These are phyloP conservation scores for Hiodon tergisus DNA, from an alignment of 2,113 vertebrate genomes.

Conservation along the genomic window DNA sequence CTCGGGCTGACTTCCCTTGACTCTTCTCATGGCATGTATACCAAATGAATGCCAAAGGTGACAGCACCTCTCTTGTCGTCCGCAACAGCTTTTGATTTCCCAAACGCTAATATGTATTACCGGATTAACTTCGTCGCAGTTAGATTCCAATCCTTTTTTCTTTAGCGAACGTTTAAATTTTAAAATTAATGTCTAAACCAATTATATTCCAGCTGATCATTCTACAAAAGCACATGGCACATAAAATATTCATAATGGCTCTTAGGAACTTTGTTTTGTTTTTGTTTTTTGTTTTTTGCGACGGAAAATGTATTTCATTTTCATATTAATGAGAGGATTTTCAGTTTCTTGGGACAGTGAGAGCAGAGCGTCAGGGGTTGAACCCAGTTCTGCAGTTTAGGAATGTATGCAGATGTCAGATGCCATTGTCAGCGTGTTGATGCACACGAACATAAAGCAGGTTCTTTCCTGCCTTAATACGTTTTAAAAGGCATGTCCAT, in stretches of 20 bases:
- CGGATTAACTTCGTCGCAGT: slow-evolving; percentile 51
- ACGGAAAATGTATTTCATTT: slow-evolving; percentile 46
- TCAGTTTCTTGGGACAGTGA: slow-evolving; percentile 26
- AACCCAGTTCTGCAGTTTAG: slow-evolving; percentile 20
- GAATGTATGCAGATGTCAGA: slow-evolving; percentile 15
- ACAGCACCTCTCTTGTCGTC: slow-evolving; percentile 45
- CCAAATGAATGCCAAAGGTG: slow-evolving; percentile 47
- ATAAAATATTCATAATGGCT: slow-evolving; percentile 60
- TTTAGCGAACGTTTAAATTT: slow-evolving; percentile 61
- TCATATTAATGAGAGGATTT: slow-evolving; percentile 33
- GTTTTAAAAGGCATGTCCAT: not conserved
- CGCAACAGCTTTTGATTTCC: slow-evolving; percentile 44
- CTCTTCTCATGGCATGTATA: slow-evolving; percentile 21
- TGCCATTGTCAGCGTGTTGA: slow-evolving; percentile 10
- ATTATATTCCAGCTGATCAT: slow-evolving; percentile 62
- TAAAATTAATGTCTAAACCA: slow-evolving; percentile 61
- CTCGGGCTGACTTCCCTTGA: not conserved
- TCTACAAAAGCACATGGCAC: slow-evolving; percentile 54
- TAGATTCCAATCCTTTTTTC: slow-evolving; percentile 48
- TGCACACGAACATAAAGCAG: not conserved
- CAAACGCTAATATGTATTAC: slow-evolving; percentile 55
- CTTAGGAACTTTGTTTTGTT: slow-evolving; percentile 34
- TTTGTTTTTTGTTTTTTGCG: slow-evolving; percentile 36
- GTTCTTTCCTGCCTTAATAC: not conserved
- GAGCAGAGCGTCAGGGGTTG: slow-evolving; percentile 27